phyloP scores from a whole-genome alignment of 2,113 vertebrate species.

The Siniperca chuatsi region DNA sequence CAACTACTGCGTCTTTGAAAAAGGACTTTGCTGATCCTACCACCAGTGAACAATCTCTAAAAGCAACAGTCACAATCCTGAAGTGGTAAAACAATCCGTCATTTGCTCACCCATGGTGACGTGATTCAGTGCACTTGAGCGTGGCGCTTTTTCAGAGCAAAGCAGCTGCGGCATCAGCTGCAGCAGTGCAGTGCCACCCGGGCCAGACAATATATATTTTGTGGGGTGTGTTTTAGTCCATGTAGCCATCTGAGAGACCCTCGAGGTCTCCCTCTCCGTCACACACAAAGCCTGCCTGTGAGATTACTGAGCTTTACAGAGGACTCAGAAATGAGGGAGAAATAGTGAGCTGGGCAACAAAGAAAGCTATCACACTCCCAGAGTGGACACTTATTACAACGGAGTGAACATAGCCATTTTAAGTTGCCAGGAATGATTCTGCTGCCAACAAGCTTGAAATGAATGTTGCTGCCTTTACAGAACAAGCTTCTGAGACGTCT shows the following conservation, averaged over 20 bases:
- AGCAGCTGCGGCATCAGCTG: not conserved
- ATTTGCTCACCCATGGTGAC: conserved; percentile 1
- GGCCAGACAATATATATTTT: conserved; percentile 4
- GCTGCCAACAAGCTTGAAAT: conserved; percentile 39
- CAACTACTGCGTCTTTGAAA: not conserved
- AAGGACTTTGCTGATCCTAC: not conserved
- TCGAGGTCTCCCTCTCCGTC: conserved; percentile 15
- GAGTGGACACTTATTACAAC: conserved; percentile 42
- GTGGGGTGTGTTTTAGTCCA: conserved; percentile 18
- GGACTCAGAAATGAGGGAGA: conserved; percentile 19
- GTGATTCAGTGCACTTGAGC: conserved; percentile 8
- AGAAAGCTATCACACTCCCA: conserved; percentile 24
- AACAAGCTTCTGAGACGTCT: conserved; percentile 1
- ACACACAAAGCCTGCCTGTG: conserved; percentile 24
- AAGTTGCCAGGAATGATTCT: conserved; percentile 31
- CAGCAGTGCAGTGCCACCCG: not conserved
- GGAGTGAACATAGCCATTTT: conserved; percentile 34
- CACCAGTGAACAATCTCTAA: not conserved
- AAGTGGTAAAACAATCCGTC: conserved; percentile 18
- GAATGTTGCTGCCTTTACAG: conserved; percentile 14
- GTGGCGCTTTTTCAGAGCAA: not conserved
- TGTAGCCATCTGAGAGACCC: conserved; percentile 18
- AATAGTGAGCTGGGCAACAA: conserved; percentile 24
- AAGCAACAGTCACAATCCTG: conserved; percentile 10
- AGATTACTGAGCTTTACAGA: conserved; percentile 48